Base-by-base conservation (phyloP, 2,797 vertebrate genomes). In the Choloepus didactylus region DNA sequence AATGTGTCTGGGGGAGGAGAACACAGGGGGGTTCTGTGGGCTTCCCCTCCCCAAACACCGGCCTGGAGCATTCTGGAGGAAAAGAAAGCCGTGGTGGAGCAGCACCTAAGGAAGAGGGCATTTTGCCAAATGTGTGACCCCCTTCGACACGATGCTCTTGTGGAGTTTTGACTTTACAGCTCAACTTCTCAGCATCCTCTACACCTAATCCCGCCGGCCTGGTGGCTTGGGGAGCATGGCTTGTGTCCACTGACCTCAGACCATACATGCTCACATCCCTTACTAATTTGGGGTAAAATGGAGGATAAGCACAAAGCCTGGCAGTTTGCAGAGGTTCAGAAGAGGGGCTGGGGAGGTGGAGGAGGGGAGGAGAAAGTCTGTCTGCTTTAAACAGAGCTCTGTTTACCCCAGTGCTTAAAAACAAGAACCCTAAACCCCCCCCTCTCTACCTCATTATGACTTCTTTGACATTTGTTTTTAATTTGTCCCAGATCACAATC, bases 401-500 rank as follows among this genome's bases (percentile, higher is more conserved):
- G 93, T 93, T 94, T 94, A 90, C 51, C 23, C 73, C 1, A 77
- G 76, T 79, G 41, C 93, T 96, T 81, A 85, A 95, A 96, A 97
- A 87, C 62, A 82, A 84, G 88, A 91, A 70, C 87, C 80, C 91
- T 41, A 70, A 96, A 95, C 35, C 35, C 35, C 88, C 91, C 87
- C 64, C 51, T 89, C 69, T 79, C 91, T 79, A 75, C 87, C 87
- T 97, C 96, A 66, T 96, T 93, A 95, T 38, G 80, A 95, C 97
- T 96, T 95, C 73, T 96, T 96, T 94, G 95, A 96, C 97, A 96
- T 97, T 97, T 97, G 96, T 94, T 97, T 97, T 95, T 96, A 89
- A 97, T 97, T 96, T 96, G 95, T 31, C 93, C 87, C 51, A 95
- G 96, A 95, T 97, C 95, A 82, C 89, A 96, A 97, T 97, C 95